A percentile compares a stretch with the other conserved stretches of the same genome.
phyloP scores from a whole-genome alignment of 1,140 invertebrate genomes.

The Temnothorax longispinosus region DNA sequence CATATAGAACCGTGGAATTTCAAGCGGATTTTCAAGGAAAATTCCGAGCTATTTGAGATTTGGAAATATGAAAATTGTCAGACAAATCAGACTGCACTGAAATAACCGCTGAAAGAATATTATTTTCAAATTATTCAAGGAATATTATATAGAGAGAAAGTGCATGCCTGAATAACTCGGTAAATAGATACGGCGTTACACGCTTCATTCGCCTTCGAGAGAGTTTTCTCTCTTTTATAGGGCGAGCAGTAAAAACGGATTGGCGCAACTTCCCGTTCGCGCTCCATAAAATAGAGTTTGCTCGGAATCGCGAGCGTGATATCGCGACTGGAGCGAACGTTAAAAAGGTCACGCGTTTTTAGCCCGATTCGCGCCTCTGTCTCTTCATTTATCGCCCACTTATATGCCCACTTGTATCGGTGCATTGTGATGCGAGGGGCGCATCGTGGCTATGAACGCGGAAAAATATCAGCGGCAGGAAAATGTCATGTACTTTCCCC shows the following conservation, averaged over 20 bases:
- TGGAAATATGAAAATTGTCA: background rate
- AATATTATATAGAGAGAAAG: background rate
- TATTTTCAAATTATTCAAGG: background rate
- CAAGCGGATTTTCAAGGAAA: background rate
- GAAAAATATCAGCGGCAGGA: conserved; percentile 48
- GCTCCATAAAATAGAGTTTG: background rate
- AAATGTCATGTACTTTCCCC: background rate
- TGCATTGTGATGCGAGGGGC: conserved; percentile 60
- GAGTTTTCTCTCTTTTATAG: background rate
- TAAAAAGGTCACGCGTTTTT: conserved; percentile 35
- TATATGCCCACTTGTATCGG: background rate
- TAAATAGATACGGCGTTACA: background rate
- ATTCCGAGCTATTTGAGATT: background rate
- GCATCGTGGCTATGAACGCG: conserved; percentile 41
- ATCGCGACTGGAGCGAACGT: background rate
- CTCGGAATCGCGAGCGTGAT: background rate
- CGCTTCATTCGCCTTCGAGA: background rate
- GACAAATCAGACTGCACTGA: background rate
- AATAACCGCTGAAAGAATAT: background rate
- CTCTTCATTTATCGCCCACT: background rate
- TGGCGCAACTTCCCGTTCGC: background rate
- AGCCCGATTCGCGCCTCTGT: background rate
- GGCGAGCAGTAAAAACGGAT: conserved; percentile 30
- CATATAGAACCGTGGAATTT: background rate
- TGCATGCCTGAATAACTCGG: background rate